A percentile compares a stretch with the other conserved stretches of the same genome.
phyloP scores from a whole-genome alignment of 1,140 invertebrate species.

The Ctenoplectra terminalis region DNA sequence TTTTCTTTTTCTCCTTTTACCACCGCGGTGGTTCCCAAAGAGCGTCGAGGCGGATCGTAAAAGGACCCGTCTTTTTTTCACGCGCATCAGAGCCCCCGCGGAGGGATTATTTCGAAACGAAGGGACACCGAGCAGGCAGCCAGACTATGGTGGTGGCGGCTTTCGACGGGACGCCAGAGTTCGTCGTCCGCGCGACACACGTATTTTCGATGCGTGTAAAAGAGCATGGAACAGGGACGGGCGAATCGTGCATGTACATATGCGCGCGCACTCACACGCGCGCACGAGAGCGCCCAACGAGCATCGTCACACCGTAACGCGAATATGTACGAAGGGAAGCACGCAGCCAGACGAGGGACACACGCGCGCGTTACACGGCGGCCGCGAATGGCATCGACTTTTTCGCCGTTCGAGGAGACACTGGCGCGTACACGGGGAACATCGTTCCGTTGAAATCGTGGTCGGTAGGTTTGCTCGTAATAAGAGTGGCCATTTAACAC shows the following conservation, averaged over 20 bases:
- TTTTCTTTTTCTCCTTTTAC: too few species aligned
- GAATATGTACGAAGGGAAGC: neutral
- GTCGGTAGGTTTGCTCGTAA: too few species aligned
- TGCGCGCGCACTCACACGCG: neutral
- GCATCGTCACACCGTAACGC: neutral
- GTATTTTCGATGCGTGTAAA: constrained; percentile 41
- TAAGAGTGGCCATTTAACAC: constrained; percentile 63
- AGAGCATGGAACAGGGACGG: constrained; percentile 26
- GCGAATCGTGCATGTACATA: neutral
- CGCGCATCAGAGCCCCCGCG: neutral
- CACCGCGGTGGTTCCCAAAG: neutral
- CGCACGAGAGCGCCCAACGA: neutral
- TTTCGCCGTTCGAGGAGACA: constrained; percentile 16
- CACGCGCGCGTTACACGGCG: constrained; percentile 39
- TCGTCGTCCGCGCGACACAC: constrained; percentile 66
- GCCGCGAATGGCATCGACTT: constrained; percentile 51
- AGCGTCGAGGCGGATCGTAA: neutral
- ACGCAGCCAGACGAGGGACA: constrained; percentile 18
- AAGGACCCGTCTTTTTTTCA: neutral
- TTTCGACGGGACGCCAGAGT: constrained; percentile 61
- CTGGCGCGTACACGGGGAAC: neutral
- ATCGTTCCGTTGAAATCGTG: neutral
- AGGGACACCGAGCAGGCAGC: neutral
- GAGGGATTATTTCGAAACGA: constrained; percentile 11
- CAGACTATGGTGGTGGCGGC: constrained; percentile 7